Evolutionary conservation across 2,888 invertebrate species (phyloP), one percentile per base, ranked within the genome.

Genomic region (Meliscaeva auricollis): DNA sequence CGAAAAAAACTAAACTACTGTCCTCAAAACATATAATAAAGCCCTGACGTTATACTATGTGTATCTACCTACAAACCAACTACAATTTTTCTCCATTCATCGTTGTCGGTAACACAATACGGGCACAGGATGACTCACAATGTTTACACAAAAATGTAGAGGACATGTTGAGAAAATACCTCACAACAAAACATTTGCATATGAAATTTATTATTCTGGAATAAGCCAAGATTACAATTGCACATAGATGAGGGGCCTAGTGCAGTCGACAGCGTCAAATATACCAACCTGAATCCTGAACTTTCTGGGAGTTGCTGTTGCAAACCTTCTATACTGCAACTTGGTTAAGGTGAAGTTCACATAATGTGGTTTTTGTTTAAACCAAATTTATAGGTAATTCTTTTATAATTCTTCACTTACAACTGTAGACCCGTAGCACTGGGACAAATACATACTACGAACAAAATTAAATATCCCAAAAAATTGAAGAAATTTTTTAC

Each of bases 151-250:
- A 52, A 76, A 73, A 54, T 58, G 52, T 54, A 26, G 56, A 76
- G 79, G 79, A 70, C 77, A 80, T 66, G 80, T 64, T 46, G 66
- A 84, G 66, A 44, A 79, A 69, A 60, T 84, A 79, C 52, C 88
- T 82, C 70, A 88, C 88, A 87, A 85, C 82, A 84, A 89, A 90
- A 90, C 89, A 91, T 91, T 91, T 91, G 89, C 91, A 91, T 90
- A 90, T 88, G 88, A 88, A 90, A 91, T 90, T 90, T 91, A 91
- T 90, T 90, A 90, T 89, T 89, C 91, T 89, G 88, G 90, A 90
- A 91, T 91, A 91, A 91, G 90, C 91, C 89, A 91, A 90, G 90
- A 91, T 90, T 90, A 89, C 70, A 84, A 84, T 75, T 75, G 70
- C 80, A 84, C 70, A 84, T 80, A 66, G 58, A 72, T 79, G 17